Percentiles rank a stretch among this genome's conserved stretches.
Conservation (phyloP, 2,113 vertebrate species). For the Brevimyrus niger region DNA sequence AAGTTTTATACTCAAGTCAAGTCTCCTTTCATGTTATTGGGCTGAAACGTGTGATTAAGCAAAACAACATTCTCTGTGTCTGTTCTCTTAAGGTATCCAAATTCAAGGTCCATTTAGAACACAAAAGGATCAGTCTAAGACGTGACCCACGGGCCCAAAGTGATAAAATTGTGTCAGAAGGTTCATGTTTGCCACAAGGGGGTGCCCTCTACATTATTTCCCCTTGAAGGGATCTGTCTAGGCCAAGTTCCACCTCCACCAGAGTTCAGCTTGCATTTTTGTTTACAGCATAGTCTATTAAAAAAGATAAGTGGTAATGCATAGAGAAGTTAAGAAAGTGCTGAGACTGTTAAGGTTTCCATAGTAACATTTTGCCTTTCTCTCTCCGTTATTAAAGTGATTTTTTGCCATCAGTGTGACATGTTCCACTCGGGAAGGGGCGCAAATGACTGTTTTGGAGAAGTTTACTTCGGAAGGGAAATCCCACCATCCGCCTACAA, state of each 20-base stretch:
- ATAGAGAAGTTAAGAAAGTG: constrained; percentile 27
- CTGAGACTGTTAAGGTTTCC: constrained; percentile 21
- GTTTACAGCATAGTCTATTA: constrained; percentile 32
- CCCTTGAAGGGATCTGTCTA: neutral
- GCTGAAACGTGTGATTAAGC: neutral
- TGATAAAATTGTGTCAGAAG: neutral
- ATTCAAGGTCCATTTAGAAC: neutral
- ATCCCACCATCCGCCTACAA: neutral
- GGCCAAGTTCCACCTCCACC: neutral
- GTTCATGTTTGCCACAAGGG: constrained; percentile 37
- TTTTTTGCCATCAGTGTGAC: neutral
- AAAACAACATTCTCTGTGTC: neutral
- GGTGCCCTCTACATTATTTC: constrained; percentile 37
- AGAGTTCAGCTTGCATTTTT: constrained; percentile 25
- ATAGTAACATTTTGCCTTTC: constrained; percentile 21
- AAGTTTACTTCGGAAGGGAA: neutral
- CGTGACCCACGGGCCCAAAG: too few species aligned
- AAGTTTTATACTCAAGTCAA: neutral
- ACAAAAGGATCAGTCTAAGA: neutral
- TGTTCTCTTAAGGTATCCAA: neutral
- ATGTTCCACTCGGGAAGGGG: neutral
- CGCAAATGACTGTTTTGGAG: neutral
- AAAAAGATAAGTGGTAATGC: constrained; percentile 35
- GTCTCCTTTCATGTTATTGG: neutral
- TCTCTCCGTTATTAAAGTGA: constrained; percentile 7